These are phyloP conservation scores for Phlogophora meticulosa DNA, from an alignment of 2,888 invertebrate genomes.

Conservation along the genomic window DNA sequence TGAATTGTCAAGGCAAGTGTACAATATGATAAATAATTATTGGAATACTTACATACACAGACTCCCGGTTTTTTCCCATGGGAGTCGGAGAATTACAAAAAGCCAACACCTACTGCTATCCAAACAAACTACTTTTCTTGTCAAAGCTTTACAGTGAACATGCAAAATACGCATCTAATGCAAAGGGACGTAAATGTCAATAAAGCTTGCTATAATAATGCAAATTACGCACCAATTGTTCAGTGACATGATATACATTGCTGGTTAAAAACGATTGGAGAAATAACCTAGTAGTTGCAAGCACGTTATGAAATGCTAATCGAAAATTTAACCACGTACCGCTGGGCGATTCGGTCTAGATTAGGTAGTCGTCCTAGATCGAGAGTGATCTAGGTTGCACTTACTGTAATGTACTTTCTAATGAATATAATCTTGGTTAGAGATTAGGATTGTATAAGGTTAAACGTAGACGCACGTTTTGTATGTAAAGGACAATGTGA, in stretches of 20 bases:
- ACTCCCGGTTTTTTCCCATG: no score
- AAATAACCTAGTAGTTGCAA: neutral
- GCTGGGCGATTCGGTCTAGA: constrained; percentile 46
- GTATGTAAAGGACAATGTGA: neutral
- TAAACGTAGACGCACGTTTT: neutral
- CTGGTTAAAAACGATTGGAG: neutral
- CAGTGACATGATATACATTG: neutral
- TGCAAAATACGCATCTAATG: constrained; percentile 8
- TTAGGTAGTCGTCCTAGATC: constrained; percentile 57
- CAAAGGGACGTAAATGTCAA: neutral
- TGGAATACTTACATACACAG: no score
- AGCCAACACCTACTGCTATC: constrained; percentile 14
- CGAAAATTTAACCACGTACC: constrained; percentile 18
- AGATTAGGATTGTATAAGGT: constrained; percentile 36
- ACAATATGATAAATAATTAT: no score
- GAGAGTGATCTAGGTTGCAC: constrained; percentile 40
- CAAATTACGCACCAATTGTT: neutral
- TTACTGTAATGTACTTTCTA: constrained; percentile 59
- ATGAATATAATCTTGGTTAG: constrained; percentile 43
- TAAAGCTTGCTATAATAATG: neutral
- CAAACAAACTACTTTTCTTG: constrained; percentile 11
- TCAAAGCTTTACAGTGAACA: no score
- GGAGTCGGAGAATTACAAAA: constrained; percentile 16
- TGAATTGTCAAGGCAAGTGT: no score
- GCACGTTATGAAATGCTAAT: constrained; percentile 33